A percentile compares a stretch with the other conserved stretches of the same genome.
These are phyloP conservation scores for Orthonyx spaldingii DNA, from an alignment of 2,113 vertebrate genomes.

Conservation along the genomic window DNA sequence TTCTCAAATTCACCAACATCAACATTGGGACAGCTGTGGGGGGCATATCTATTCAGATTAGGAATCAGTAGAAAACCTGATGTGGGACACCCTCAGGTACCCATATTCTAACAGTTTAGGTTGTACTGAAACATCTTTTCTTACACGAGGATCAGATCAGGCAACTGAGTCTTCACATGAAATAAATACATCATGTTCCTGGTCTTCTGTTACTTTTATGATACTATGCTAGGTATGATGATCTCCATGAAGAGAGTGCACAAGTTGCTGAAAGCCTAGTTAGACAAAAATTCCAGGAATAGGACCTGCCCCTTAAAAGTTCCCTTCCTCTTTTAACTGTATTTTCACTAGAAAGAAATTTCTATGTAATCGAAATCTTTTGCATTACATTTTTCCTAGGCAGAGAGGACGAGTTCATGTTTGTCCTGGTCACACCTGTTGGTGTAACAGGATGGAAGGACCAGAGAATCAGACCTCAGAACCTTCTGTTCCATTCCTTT, in stretches of 20 bases:
- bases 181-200: background rate
- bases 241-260: accelerated
- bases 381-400: background rate
- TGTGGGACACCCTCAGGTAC: background rate
- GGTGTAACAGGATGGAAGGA: background rate
- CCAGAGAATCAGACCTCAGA: background rate
- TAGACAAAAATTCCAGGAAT: background rate
- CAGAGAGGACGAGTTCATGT: background rate
- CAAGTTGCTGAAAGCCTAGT: background rate
- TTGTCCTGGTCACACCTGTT: background rate
- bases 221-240: background rate
- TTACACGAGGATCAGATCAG: background rate
- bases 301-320: background rate
- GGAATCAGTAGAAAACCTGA: background rate
- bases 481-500: background rate
- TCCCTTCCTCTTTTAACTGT: background rate
- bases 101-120: background rate
- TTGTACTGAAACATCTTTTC: background rate
- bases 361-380: background rate
- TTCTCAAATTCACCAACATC: background rate
- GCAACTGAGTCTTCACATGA: background rate
- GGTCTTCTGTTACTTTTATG: background rate
- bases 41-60: accelerated
- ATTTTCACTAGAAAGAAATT: background rate
- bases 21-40: background rate